A percentile compares a stretch with the other conserved stretches of the same genome.
These are phyloP conservation scores for Galeopterus variegatus DNA, from an alignment of 2,113 vertebrate species.

Conservation along the genomic window DNA sequence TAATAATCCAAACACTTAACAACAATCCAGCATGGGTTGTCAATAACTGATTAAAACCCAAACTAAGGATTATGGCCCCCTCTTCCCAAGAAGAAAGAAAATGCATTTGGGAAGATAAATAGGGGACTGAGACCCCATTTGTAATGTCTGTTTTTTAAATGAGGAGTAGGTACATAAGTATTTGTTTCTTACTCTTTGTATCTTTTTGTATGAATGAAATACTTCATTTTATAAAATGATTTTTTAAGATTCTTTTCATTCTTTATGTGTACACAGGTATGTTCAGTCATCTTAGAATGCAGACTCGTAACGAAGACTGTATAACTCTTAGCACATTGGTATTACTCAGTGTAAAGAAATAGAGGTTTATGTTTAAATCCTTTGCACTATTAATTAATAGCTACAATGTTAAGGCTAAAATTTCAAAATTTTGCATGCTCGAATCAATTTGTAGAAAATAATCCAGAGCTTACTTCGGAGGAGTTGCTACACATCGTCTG, in stretches of 20 bases:
- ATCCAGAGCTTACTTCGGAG: neutral
- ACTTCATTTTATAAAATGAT: neutral
- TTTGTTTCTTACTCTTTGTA: neutral
- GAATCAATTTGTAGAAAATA: neutral
- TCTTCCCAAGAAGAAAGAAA: neutral
- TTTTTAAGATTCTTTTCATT: neutral
- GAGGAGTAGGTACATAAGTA: neutral
- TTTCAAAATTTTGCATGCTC: neutral
- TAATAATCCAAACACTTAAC: neutral
- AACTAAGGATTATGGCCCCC: neutral
- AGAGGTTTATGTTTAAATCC: slow-evolving; percentile 7
- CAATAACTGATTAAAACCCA: neutral
- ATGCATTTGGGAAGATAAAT: neutral
- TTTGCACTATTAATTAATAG: neutral
- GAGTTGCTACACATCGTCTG: neutral
- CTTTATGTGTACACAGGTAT: neutral
- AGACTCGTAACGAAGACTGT: neutral
- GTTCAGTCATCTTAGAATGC: neutral
- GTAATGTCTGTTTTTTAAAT: neutral
- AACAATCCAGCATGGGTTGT: neutral
- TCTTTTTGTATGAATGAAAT: neutral
- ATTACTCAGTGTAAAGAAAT: neutral
- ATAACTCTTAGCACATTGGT: neutral
- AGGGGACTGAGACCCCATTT: neutral
- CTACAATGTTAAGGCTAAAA: neutral